Percentiles rank a stretch among this genome's conserved stretches.
Evolutionary conservation across 1,140 invertebrate species (phyloP).

Genomic region (Drosophila ohnishii): DNA sequence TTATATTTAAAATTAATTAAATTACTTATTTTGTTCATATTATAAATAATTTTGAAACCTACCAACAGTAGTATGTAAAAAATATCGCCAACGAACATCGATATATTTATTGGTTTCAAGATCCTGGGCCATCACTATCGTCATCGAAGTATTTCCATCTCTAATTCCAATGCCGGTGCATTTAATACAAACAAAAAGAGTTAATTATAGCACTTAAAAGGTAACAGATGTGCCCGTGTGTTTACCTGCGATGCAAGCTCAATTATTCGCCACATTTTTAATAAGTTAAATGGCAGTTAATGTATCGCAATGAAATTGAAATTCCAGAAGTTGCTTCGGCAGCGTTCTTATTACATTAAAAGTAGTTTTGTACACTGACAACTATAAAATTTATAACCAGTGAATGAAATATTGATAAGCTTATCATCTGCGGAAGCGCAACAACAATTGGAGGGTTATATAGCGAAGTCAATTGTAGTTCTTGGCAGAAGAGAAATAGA

Average conservation of each 20-base stretch:
- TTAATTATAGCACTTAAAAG: slow-evolving; percentile 38
- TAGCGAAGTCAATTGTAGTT: slow-evolving; percentile 8
- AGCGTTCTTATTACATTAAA: slow-evolving; percentile 14
- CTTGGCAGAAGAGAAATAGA: slow-evolving; percentile 23
- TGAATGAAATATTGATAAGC: slow-evolving; percentile 50
- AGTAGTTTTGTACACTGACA: slow-evolving; percentile 32
- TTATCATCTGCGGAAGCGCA: slow-evolving; percentile 46
- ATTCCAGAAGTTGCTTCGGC: not conserved
- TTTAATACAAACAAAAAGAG: slow-evolving; percentile 19
- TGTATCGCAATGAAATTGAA: slow-evolving; percentile 1
- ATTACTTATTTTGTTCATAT: no score
- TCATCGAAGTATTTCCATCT: not conserved
- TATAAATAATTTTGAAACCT: no score
- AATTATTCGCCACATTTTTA: not conserved
- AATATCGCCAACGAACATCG: not conserved
- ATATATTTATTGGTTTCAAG: not conserved
- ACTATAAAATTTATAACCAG: slow-evolving; percentile 45
- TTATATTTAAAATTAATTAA: not conserved
- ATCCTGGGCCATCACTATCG: no score
- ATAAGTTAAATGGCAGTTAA: not conserved
- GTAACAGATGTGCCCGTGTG: slow-evolving; percentile 20
- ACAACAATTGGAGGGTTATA: slow-evolving; percentile 21
- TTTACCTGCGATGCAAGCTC: not conserved
- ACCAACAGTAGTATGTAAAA: not conserved
- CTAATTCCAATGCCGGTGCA: slow-evolving; percentile 30